phyloP scores from a whole-genome alignment of 2,113 vertebrate species.

The Pseudorasbora parva region DNA sequence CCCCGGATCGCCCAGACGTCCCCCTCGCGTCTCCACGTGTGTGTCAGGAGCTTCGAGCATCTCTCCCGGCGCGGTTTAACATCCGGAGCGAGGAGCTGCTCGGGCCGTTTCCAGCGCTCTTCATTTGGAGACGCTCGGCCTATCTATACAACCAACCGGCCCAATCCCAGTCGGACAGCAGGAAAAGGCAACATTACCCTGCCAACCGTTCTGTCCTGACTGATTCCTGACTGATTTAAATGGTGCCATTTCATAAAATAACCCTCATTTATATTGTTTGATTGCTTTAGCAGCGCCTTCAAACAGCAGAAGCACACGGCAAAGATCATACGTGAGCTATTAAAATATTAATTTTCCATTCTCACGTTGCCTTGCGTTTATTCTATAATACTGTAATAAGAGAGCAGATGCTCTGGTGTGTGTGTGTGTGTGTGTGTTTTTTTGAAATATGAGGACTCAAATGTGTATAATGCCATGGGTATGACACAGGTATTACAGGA shows the following conservation, averaged over 20 bases:
- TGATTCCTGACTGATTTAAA: background rate
- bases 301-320: background rate
- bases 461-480: too few species aligned
- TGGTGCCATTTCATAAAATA: background rate
- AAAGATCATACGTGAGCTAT: background rate
- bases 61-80: constrained; percentile 57
- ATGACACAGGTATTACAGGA: too few species aligned
- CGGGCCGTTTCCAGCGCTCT: constrained; percentile 24
- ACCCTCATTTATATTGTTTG: background rate
- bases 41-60: constrained; percentile 53
- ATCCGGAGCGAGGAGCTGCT: constrained; percentile 52
- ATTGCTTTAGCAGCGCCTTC: background rate
- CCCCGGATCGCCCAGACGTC: constrained; percentile 59
- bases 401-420: background rate
- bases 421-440: too few species aligned
- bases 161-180: background rate
- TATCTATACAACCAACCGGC: constrained; percentile 4
- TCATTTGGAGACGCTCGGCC: background rate
- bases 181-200: constrained; percentile 9
- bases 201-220: background rate
- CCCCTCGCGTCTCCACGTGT: constrained; percentile 38
- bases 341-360: too few species aligned
- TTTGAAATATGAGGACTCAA: too few species aligned
- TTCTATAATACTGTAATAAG: constrained; percentile 10
- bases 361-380: background rate